Evolutionary conservation across 2,888 invertebrate species (phyloP).

Genomic region (Amblyteles armatorius): DNA sequence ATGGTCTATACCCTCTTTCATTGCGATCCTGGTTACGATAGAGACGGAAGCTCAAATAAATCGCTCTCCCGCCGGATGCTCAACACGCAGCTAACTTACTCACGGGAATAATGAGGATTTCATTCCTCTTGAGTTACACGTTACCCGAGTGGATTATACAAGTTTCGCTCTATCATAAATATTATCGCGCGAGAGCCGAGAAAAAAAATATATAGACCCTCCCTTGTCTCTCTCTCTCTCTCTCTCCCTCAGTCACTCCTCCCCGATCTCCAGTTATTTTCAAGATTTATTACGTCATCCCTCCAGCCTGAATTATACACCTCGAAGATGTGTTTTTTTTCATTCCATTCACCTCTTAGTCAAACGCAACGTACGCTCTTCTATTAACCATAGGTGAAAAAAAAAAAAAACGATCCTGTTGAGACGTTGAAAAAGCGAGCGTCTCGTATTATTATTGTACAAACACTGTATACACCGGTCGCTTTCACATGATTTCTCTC

Average conservation of each 20-base stretch:
- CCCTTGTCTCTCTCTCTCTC: not conserved
- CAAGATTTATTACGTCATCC: slow-evolving; percentile 64
- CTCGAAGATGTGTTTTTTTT: slow-evolving; percentile 35
- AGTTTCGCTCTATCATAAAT: slow-evolving; percentile 65
- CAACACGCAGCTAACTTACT: slow-evolving; percentile 75
- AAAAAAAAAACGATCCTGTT: slow-evolving; percentile 43
- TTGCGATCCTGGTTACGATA: slow-evolving; percentile 78
- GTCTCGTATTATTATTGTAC: slow-evolving; percentile 53
- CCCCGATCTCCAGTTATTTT: slow-evolving; percentile 51
- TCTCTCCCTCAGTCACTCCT: not conserved
- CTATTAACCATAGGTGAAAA: slow-evolving; percentile 31
- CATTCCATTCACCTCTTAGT: slow-evolving; percentile 6
- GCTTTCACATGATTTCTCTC: slow-evolving; percentile 67
- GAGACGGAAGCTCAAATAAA: slow-evolving; percentile 81
- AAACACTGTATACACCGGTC: slow-evolving; percentile 12
- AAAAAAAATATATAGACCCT: slow-evolving; percentile 22
- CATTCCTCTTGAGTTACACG: slow-evolving; percentile 73
- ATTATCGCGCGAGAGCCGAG: slow-evolving; percentile 58
- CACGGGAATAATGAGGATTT: slow-evolving; percentile 79
- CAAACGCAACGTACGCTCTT: slow-evolving; percentile 26
- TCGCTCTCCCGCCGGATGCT: slow-evolving; percentile 79
- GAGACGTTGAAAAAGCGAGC: slow-evolving; percentile 50
- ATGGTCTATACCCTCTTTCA: slow-evolving; percentile 78
- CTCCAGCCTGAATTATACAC: slow-evolving; percentile 50
- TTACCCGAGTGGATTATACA: slow-evolving; percentile 62